Evolutionary conservation across 2,113 vertebrate genomes (phyloP), one percentile per base, ranked within the genome.

Genomic region (Toxotes jaculatrix): DNA sequence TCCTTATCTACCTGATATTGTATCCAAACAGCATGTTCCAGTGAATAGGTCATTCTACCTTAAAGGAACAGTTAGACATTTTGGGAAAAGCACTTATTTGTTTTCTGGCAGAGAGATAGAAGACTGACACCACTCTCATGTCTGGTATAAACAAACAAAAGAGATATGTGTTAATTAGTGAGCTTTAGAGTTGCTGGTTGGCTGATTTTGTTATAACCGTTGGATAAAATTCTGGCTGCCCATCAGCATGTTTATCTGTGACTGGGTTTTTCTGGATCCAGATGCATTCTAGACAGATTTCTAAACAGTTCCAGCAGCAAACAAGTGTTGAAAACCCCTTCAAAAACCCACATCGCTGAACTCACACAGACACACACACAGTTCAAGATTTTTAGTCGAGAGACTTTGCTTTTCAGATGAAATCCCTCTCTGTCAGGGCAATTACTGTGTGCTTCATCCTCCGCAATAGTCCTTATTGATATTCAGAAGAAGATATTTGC

Each of bases 401-500:
- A 69, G 49, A 36, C 59, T 72, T 21, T 53, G 68, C 23, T 38
- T 73, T 74, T 64, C 53, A 81, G 31, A 74, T 45, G 68, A 83
- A 88, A 79, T 63, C 71, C 47, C 13, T 63, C 69, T 51, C 78
- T 61, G 67, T 83, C 83, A 34, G 56, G 56, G 74, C 60, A 82
- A 83, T 80, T 69, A 80, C 53, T 38, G 57, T 8, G 4, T 17
- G 49, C 66, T 72, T 74, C 55, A 72, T 77, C 74, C 47, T 40
- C 72, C 10, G 40, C 79, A 59, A 23, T 65, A 51, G 68, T 72
- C 66, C 77, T 78, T 78, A 73, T 88, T 87, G 84, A 87, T 85
- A 87, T 91, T 86, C 88, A 32, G 32, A 72, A 63, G 81, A 67
- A 1, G 45, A 65, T 61, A 83, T 89, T 85, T 87, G 82, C 89